Conservation (phyloP, 2,888 invertebrate species). For the Dascillus cervinus region DNA sequence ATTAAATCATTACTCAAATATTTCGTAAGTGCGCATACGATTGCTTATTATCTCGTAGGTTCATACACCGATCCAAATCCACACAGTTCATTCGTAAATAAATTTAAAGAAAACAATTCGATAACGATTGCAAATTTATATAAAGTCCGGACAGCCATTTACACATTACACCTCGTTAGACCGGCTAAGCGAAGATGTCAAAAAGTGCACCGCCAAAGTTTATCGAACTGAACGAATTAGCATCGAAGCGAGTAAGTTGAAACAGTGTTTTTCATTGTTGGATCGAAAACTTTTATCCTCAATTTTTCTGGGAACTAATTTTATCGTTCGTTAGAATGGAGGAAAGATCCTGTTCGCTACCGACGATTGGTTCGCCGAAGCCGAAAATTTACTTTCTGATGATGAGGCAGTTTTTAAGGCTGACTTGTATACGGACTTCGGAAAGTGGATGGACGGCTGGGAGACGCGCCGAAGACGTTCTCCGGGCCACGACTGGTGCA, state of each 20-base stretch:
- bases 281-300: neutral
- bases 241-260: slow-evolving; percentile 41
- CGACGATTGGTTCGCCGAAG: slow-evolving; percentile 57
- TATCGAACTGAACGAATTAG: slow-evolving; percentile 45
- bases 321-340: slow-evolving; percentile 43
- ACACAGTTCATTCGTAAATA: no score
- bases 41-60: no score
- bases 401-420: slow-evolving; percentile 49
- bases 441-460: slow-evolving; percentile 67
- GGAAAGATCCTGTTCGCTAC: slow-evolving; percentile 53
- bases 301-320: neutral
- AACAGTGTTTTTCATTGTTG: no score
- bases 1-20: no score
- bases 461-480: slow-evolving; percentile 55
- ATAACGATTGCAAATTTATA: no score
- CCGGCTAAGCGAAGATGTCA: no score
- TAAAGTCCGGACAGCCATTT: no score
- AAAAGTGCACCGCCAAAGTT: slow-evolving; percentile 39
- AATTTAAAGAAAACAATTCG: no score
- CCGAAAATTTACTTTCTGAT: slow-evolving; percentile 51
- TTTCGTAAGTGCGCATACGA: no score
- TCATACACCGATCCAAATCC: no score
- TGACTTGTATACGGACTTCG: slow-evolving; percentile 52
- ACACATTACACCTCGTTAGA: no score
- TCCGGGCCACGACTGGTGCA: slow-evolving; percentile 57